Conservation (phyloP, 2,888 invertebrate species). For the Drosophila nr. perissopoda region DNA sequence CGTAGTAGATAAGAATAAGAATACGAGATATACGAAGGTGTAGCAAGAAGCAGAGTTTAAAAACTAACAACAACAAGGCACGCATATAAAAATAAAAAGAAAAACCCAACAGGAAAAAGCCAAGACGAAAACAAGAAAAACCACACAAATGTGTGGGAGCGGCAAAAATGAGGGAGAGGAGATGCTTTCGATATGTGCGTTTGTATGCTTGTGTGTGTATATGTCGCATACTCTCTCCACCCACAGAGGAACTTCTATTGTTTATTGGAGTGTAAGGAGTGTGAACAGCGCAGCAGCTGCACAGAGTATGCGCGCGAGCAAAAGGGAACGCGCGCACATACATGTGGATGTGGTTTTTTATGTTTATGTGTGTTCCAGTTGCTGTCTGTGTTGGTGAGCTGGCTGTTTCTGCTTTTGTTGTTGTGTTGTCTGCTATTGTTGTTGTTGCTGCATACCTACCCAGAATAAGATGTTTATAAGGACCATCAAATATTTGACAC, state of each 20-base stretch:
- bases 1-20: conserved; percentile 55
- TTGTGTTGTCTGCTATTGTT: conserved; percentile 11
- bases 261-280: conserved; percentile 62
- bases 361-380: conserved; percentile 62
- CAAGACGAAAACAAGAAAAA: conserved; percentile 57
- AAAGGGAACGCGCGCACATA: conserved; percentile 54
- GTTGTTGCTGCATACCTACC: conserved; percentile 76
- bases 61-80: conserved; percentile 49
- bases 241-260: conserved; percentile 66
- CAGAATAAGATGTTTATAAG: conserved; percentile 84
- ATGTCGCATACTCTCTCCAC: conserved; percentile 46
- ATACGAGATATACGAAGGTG: conserved; percentile 36
- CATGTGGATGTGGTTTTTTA: conserved; percentile 19
- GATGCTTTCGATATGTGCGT: conserved; percentile 48
- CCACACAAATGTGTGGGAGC: conserved; percentile 61
- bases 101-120: conserved; percentile 61
- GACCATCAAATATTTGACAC: conserved; percentile 84
- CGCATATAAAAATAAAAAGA: conserved; percentile 50
- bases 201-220: conserved; percentile 32
- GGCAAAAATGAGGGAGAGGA: conserved; percentile 19
- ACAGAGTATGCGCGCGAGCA: conserved; percentile 65
- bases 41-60: conserved; percentile 42
- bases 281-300: conserved; percentile 34
- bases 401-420: conserved; percentile 40
- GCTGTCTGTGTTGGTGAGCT: conserved; percentile 43